Percentiles rank a stretch among this genome's conserved stretches.
phyloP scores from a whole-genome alignment of 2,888 invertebrate genomes.

The Polietes domitor region DNA sequence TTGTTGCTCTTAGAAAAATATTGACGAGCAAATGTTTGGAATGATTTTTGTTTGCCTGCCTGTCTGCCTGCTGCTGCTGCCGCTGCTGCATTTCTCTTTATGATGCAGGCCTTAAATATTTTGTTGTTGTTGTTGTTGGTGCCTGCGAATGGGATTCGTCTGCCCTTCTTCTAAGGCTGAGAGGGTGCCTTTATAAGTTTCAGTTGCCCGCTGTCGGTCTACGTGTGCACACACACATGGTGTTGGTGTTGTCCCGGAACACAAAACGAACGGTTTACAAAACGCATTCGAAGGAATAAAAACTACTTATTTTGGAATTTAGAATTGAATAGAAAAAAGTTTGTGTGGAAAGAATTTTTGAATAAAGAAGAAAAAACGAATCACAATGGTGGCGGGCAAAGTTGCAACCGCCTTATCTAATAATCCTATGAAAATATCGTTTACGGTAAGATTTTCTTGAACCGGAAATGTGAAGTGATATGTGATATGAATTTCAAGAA shows the following conservation, averaged over 20 bases:
- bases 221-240: slow-evolving; percentile 68
- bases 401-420: slow-evolving; percentile 61
- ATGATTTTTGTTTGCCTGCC: slow-evolving; percentile 7
- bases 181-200: slow-evolving; percentile 53
- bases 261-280: neutral
- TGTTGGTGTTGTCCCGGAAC: slow-evolving; percentile 15
- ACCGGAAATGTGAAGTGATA: neutral
- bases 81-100: slow-evolving; percentile 7
- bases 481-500: neutral
- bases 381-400: slow-evolving; percentile 74
- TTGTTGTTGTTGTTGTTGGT: slow-evolving; percentile 30
- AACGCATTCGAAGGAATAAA: neutral
- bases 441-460: slow-evolving; percentile 72
- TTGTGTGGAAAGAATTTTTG: too few relatives aligned
- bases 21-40: slow-evolving; percentile 25
- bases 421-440: slow-evolving; percentile 73
- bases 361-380: neutral
- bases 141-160: neutral
- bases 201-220: slow-evolving; percentile 74
- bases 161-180: slow-evolving; percentile 49
- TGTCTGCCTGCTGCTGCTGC: slow-evolving; percentile 12
- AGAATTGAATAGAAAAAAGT: neutral
- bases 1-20: neutral
- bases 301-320: neutral
- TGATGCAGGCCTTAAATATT: slow-evolving; percentile 27